phyloP scores from a whole-genome alignment of 2,797 vertebrate genomes.

The Lithobates sylvaticus region DNA sequence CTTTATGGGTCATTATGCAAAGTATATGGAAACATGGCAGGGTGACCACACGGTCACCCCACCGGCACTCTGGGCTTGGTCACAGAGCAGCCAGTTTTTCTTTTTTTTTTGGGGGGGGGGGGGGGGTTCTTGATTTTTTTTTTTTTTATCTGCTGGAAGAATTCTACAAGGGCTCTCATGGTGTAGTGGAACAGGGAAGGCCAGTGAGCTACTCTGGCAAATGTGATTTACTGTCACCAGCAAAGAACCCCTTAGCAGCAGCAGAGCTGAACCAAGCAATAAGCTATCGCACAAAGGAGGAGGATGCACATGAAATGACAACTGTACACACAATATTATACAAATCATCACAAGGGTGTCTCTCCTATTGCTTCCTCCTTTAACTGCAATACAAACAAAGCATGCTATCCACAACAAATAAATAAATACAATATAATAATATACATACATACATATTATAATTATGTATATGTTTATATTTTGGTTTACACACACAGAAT shows the following conservation, averaged over 20 bases:
- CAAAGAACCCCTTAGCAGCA: slow-evolving; percentile 18
- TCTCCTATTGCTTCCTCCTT: neutral
- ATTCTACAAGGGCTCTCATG: no score
- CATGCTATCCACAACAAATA: no score
- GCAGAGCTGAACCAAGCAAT: slow-evolving; percentile 15
- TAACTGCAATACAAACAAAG: no score
- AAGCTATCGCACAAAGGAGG: slow-evolving; percentile 14
- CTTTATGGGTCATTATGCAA: slow-evolving; percentile 20
- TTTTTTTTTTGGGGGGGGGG: no score
- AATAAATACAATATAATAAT: no score
- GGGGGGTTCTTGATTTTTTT: neutral
- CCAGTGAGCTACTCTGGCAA: slow-evolving; percentile 26
- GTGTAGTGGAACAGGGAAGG: neutral
- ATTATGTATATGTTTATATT: neutral
- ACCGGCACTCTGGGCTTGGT: neutral
- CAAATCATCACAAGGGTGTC: neutral
- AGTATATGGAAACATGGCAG: slow-evolving; percentile 4
- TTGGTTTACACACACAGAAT: neutral
- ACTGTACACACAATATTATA: slow-evolving; percentile 29
- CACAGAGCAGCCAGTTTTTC: no score
- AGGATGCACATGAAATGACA: slow-evolving; percentile 29
- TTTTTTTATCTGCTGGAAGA: neutral
- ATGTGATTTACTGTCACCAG: slow-evolving; percentile 37
- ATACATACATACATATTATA: neutral
- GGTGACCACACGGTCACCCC: neutral